Percentiles rank a stretch among this genome's conserved stretches.
phyloP scores from a whole-genome alignment of 2,888 invertebrate genomes.

The Hesperia comma region DNA sequence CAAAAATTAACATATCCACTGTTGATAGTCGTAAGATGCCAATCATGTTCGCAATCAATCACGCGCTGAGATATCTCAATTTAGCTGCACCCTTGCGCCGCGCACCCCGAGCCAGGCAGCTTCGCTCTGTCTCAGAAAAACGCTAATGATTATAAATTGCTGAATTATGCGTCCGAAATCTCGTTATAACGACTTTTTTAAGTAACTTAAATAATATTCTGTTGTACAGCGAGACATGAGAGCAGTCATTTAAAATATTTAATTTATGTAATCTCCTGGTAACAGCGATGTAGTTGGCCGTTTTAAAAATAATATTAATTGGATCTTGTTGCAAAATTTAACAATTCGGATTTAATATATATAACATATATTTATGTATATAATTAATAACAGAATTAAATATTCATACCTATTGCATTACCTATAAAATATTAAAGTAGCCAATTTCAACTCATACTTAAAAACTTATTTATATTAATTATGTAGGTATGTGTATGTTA shows the following conservation, averaged over 20 bases:
- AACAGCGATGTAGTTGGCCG: background rate
- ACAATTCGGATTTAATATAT: background rate
- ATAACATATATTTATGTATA: no score
- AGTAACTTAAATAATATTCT: slow-evolving; percentile 53
- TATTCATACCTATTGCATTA: no score
- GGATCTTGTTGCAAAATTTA: background rate
- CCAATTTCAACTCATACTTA: no score
- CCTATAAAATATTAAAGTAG: no score
- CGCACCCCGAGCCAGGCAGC: slow-evolving; percentile 57
- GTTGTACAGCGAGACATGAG: slow-evolving; percentile 7
- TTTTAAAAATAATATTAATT: background rate
- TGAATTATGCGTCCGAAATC: slow-evolving; percentile 69
- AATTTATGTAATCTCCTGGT: slow-evolving; percentile 2
- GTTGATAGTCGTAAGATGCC: slow-evolving; percentile 68
- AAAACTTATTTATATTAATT: no score
- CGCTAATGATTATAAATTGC: slow-evolving; percentile 79
- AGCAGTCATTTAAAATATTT: background rate
- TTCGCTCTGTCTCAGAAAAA: slow-evolving; percentile 56
- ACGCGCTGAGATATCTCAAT: slow-evolving; percentile 78
- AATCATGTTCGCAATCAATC: slow-evolving; percentile 78
- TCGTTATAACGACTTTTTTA: slow-evolving; percentile 55
- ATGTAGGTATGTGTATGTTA: no score
- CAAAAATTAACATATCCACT: slow-evolving; percentile 66
- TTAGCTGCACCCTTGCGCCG: slow-evolving; percentile 63
- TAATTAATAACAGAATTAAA: no score